These are phyloP conservation scores for Caenorhabditis macrosperma DNA, from an alignment of 2,888 invertebrate genomes.

Conservation along the genomic window DNA sequence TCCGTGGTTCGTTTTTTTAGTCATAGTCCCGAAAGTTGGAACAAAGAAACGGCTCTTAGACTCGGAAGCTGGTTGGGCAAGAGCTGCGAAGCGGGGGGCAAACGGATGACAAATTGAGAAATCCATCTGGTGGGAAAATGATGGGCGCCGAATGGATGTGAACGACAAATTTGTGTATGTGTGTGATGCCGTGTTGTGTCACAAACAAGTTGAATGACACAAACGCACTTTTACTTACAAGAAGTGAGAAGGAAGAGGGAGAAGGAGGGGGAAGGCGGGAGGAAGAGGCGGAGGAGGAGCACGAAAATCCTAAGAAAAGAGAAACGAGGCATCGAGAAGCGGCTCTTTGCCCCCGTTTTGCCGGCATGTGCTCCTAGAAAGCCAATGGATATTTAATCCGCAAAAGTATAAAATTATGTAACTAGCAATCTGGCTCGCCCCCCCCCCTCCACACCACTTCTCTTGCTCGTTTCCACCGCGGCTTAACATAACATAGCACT, in stretches of 20 bases:
- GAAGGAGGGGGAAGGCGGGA: conserved; percentile 14
- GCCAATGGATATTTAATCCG: conserved; percentile 63
- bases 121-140: conserved; percentile 24
- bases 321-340: conserved; percentile 44
- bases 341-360: conserved; percentile 44
- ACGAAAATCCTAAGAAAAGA: conserved; percentile 47
- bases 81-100: background rate
- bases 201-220: conserved; percentile 2
- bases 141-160: background rate
- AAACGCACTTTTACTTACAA: conserved; percentile 7
- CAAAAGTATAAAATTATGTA: conserved; percentile 64
- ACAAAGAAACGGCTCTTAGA: conserved; percentile 10
- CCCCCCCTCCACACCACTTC: no score
- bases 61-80: background rate
- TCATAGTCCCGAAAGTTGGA: no score
- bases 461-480: background rate
- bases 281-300: conserved; percentile 22
- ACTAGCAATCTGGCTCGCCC: conserved; percentile 44
- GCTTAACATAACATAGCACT: conserved; percentile 22
- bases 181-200: no score
- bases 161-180: conserved; percentile 2
- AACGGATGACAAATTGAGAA: conserved; percentile 23
- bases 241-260: conserved; percentile 12
- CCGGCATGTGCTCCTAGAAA: conserved; percentile 50
- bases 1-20: no score